Conservation (phyloP, 2,113 vertebrate genomes). For the Verasper variegatus region DNA sequence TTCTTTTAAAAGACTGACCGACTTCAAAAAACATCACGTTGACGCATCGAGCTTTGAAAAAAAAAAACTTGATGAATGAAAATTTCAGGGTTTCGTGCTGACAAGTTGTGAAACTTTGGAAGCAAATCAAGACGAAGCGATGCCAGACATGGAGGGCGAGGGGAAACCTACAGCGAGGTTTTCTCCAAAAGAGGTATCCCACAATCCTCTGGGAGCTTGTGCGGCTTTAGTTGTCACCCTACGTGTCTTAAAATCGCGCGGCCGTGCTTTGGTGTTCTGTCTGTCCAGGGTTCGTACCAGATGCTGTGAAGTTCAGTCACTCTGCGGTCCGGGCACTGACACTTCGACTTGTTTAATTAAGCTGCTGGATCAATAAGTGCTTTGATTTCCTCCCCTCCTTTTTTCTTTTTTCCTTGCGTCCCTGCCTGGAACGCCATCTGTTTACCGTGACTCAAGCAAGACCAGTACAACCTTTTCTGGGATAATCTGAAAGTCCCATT, state of each 20-base stretch:
- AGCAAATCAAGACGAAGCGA: slow-evolving; percentile 18
- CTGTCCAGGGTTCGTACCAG: slow-evolving; percentile 34
- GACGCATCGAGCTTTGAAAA: slow-evolving; percentile 10
- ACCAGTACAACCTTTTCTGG: slow-evolving; percentile 59
- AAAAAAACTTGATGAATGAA: not conserved
- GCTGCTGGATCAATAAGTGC: slow-evolving; percentile 75
- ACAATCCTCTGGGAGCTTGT: slow-evolving; percentile 45
- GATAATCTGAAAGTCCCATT: slow-evolving; percentile 62
- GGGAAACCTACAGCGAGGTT: slow-evolving; percentile 10
- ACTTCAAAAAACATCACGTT: not conserved
- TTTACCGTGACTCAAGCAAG: slow-evolving; percentile 58
- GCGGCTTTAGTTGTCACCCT: slow-evolving; percentile 34
- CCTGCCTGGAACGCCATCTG: slow-evolving; percentile 60
- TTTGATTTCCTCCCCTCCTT: slow-evolving; percentile 53
- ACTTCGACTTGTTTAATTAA: slow-evolving; percentile 77
- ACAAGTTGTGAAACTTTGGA: not conserved
- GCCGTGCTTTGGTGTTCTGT: not conserved
- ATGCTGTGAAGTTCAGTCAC: slow-evolving; percentile 53
- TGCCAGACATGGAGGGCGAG: slow-evolving; percentile 8
- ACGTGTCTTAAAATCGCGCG: not conserved
- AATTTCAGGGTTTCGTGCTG: not conserved
- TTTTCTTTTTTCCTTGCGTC: slow-evolving; percentile 18
- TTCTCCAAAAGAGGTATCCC: not conserved
- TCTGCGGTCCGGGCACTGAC: slow-evolving; percentile 49
- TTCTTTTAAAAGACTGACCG: not conserved